Evolutionary conservation across 2,113 vertebrate species (phyloP).

Genomic region (Larimichthys polyactis): DNA sequence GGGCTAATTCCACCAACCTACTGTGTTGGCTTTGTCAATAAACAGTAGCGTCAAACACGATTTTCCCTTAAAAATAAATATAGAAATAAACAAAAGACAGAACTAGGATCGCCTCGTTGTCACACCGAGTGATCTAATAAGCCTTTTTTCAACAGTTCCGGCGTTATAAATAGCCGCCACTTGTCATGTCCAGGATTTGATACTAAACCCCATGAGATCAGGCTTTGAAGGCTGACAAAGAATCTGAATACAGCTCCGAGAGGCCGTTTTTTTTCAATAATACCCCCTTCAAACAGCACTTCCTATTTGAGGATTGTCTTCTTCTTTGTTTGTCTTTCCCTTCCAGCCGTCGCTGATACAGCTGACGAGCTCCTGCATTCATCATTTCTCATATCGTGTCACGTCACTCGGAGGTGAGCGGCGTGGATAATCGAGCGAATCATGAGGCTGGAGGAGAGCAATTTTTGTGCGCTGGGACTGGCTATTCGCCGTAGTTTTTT

Average conservation of each 20-base stretch:
- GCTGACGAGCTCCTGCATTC: constrained; percentile 41
- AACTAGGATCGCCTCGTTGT: constrained; percentile 47
- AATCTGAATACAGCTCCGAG: constrained; percentile 50
- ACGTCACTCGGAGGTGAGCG: constrained; percentile 51
- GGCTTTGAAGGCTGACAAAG: constrained; percentile 62
- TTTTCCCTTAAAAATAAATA: constrained; percentile 54
- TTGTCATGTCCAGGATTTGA: constrained; percentile 74
- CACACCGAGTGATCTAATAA: constrained; percentile 58
- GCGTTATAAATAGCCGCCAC: constrained; percentile 67
- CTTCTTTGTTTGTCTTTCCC: constrained; percentile 43
- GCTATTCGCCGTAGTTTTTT: constrained; percentile 13
- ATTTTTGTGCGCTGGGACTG: constrained; percentile 10
- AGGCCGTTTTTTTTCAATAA: constrained; percentile 57
- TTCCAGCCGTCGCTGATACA: background rate
- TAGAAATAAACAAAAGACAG: constrained; percentile 26
- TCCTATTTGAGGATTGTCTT: constrained; percentile 63
- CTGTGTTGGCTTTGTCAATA: constrained; percentile 56
- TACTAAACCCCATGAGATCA: constrained; percentile 66
- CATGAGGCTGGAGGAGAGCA: constrained; percentile 34
- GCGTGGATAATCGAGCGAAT: constrained; percentile 60
- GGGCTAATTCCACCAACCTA: constrained; percentile 35
- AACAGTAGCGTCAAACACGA: constrained; percentile 55
- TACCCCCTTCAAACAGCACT: constrained; percentile 51
- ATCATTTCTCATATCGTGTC: constrained; percentile 47
- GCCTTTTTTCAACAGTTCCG: constrained; percentile 62